Base-by-base conservation (phyloP, 2,888 invertebrate genomes). In the Nycteola revayana region DNA sequence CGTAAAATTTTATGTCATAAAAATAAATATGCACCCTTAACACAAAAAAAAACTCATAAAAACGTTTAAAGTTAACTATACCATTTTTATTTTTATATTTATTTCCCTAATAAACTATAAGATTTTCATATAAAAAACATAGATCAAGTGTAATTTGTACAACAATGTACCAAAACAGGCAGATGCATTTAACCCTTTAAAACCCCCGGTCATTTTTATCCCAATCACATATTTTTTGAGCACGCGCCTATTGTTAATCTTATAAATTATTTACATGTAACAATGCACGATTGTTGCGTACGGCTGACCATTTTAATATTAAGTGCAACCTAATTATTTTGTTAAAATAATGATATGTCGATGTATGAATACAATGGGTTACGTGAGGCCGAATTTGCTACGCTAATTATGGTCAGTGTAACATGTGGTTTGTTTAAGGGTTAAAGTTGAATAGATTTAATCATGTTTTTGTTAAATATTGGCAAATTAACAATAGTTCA, bases 311-410 rank as follows among this genome's bases (percentile, higher is more conserved):
- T 72, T 73, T 75, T 66, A 66, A 67, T 66, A 68, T 70, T 70
- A 66, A 65, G 53, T 63, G 50, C 55, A 60, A 61, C 44, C 72
- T 77, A 82, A 83, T 85, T 83, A 83, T 82, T 79, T 73, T 55
- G 74, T 81, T 84, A 81, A 75, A 71, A 74, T 82, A 80, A 82
- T 80, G 71, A 75, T 67, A 72, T 63, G 60, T 54, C 46, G 52
- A 39, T 28, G 48, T 40, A 48, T 39, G 36, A 33, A 39, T 41
- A 74, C 64, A 75, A 74, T 62, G 40, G 55, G 8, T 42, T 10
- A 29, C 65, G 63, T 68, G 72, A 43, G 35, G 38, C 36, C 25
- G 61, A 66, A 68, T 66, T 51, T 60, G 48, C 61, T 48, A 51
- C 52, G 34, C 51, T 62, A 66, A 70, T 70, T 74, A 67, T 60